A percentile compares a stretch with the other conserved stretches of the same genome.
phyloP scores from a whole-genome alignment of 2,113 vertebrate species.

The Macrotus californicus region DNA sequence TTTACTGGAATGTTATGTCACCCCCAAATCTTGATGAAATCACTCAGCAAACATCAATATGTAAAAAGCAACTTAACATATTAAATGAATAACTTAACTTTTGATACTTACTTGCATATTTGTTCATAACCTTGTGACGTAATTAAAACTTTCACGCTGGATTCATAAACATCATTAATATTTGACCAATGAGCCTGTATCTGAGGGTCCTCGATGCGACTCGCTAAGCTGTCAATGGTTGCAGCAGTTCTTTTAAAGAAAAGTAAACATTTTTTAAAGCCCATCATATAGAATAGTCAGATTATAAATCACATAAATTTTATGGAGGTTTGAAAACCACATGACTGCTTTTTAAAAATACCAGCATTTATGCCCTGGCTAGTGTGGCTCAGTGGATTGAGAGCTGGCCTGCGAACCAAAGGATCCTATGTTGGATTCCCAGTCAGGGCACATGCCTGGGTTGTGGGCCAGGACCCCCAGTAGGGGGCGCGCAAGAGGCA shows the following conservation, averaged over 20 bases:
- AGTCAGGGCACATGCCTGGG: no score
- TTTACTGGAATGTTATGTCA: neutral
- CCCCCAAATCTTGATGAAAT: neutral
- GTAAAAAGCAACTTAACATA: neutral
- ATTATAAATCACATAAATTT: neutral
- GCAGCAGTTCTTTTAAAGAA: conserved; percentile 87
- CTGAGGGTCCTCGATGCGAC: conserved; percentile 96
- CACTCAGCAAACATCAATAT: neutral
- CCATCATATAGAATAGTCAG: neutral
- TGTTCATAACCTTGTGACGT: conserved; percentile 99
- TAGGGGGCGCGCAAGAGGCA: no score
- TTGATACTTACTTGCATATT: conserved; percentile 95
- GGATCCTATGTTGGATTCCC: no score
- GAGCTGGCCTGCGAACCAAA: no score
- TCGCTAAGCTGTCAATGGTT: conserved; percentile 95
- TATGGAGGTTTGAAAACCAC: neutral
- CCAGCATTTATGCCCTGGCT: neutral
- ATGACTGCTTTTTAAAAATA: neutral
- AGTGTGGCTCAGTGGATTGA: no score
- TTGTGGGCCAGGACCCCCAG: no score
- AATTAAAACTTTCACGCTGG: conserved; percentile 98
- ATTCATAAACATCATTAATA: conserved; percentile 97
- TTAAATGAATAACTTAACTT: neutral
- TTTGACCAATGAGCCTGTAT: conserved; percentile 99
- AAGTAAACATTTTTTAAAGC: neutral